These are phyloP conservation scores for Sthenelais limicola DNA, from an alignment of 2,888 invertebrate genomes.

Conservation along the genomic window DNA sequence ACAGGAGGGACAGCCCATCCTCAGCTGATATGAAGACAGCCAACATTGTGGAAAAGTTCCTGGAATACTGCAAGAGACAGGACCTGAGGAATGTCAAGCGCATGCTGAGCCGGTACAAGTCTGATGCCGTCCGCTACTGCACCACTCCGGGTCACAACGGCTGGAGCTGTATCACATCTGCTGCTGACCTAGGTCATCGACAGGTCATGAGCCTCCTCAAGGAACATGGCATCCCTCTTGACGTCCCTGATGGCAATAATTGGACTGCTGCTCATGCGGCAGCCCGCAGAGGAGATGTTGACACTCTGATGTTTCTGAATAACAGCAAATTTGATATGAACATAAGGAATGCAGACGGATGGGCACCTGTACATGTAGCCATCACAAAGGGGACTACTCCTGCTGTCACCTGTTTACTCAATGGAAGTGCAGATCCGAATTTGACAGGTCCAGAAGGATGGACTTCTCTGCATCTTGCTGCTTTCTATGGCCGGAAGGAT, in stretches of 20 bases:
- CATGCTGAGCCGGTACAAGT: slow-evolving; percentile 40
- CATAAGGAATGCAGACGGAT: slow-evolving; percentile 37
- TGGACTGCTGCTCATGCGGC: slow-evolving; percentile 47
- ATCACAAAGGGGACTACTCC: slow-evolving; percentile 42
- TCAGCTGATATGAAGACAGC: slow-evolving; percentile 32
- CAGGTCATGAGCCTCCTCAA: slow-evolving; percentile 34
- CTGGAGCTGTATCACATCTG: slow-evolving; percentile 48
- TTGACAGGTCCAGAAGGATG: slow-evolving; percentile 47
- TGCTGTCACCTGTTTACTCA: slow-evolving; percentile 40
- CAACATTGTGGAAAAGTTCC: slow-evolving; percentile 40
- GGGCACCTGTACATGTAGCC: slow-evolving; percentile 47
- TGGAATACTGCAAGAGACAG: slow-evolving; percentile 47
- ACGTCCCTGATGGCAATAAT: slow-evolving; percentile 46
- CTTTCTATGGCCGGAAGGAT: slow-evolving; percentile 41
- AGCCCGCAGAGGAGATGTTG: slow-evolving; percentile 40
- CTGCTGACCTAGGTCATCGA: slow-evolving; percentile 47
- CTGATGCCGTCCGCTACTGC: slow-evolving; percentile 35
- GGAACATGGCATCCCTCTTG: slow-evolving; percentile 42
- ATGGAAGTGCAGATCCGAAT: slow-evolving; percentile 40
- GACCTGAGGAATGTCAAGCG: slow-evolving; percentile 49
- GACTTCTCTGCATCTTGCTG: slow-evolving; percentile 49
- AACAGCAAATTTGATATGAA: slow-evolving; percentile 20
- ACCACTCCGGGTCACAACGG: not conserved
- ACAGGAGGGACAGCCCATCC: slow-evolving; percentile 8
- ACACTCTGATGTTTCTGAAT: slow-evolving; percentile 33